These are phyloP conservation scores for Cassiopea xamachana DNA, from an alignment of 30 jellyfish, hydroid and myxozoan genomes.

Conservation along the genomic window DNA sequence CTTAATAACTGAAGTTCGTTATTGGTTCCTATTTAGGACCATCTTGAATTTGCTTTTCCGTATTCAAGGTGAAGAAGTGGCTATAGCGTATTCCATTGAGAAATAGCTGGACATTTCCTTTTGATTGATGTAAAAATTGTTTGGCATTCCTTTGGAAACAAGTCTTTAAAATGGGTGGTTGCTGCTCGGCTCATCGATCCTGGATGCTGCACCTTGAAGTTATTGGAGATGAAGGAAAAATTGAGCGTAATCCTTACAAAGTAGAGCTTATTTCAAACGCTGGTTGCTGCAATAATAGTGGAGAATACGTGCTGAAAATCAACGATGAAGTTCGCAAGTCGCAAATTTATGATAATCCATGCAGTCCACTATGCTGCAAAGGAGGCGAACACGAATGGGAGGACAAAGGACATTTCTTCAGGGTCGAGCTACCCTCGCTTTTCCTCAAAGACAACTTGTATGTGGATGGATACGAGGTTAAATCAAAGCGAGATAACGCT, in stretches of 20 bases:
- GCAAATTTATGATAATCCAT: conserved; percentile 79
- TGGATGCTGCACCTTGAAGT: conserved; percentile 93
- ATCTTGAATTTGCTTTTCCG: background rate
- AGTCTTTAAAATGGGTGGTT: conserved; percentile 63
- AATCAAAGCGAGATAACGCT: conserved; percentile 73
- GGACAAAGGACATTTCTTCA: conserved; percentile 94
- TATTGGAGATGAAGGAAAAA: conserved; percentile 87
- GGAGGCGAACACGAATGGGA: conserved; percentile 99
- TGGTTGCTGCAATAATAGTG: conserved; percentile 71
- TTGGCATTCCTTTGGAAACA: no score
- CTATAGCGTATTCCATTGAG: background rate
- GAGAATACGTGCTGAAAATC: conserved; percentile 57
- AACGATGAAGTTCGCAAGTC: conserved; percentile 63
- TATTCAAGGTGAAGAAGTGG: no score
- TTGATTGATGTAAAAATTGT: background rate
- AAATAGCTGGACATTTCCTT: background rate
- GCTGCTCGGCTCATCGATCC: conserved; percentile 76
- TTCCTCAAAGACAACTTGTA: conserved; percentile 82
- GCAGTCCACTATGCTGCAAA: conserved; percentile 92
- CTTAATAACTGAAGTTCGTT: no score
- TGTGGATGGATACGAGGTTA: conserved; percentile 90
- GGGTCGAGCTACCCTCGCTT: conserved; percentile 91
- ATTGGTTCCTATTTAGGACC: no score
- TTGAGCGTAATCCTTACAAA: conserved; percentile 86
- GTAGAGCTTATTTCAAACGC: conserved; percentile 77